Evolutionary conservation across 1,140 invertebrate genomes (phyloP).

Genomic region (Monomorium pharaonis): DNA sequence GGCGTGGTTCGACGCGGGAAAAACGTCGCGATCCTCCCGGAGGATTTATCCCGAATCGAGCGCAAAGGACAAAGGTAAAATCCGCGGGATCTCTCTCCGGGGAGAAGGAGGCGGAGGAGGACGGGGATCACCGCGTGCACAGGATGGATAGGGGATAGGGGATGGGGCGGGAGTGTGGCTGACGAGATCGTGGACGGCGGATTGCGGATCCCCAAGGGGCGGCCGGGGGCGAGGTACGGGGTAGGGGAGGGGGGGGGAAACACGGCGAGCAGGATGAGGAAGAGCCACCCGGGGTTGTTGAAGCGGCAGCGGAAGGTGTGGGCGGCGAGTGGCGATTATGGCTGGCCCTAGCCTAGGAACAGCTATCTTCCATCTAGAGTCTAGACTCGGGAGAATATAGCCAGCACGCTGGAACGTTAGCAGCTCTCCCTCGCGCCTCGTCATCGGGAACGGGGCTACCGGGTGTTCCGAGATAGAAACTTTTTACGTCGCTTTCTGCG

Average conservation of each 20-base stretch:
- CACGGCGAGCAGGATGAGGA: background rate
- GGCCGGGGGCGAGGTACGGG: background rate
- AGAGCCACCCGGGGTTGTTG: background rate
- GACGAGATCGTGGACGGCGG: conserved; percentile 69
- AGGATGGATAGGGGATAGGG: background rate
- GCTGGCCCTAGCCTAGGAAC: conserved; percentile 75
- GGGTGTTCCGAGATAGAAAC: background rate
- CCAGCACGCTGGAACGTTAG: conserved; percentile 15
- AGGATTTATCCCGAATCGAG: conserved; percentile 59
- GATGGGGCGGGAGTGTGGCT: conserved; percentile 20
- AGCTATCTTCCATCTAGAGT: conserved; percentile 74
- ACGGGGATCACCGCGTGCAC: conserved; percentile 1
- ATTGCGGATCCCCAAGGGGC: conserved; percentile 66
- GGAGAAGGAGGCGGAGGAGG: conserved; percentile 20
- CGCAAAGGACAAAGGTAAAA: conserved; percentile 69
- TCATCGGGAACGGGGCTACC: conserved; percentile 1
- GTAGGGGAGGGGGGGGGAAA: background rate
- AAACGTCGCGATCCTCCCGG: conserved; percentile 51
- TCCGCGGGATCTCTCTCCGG: conserved; percentile 64
- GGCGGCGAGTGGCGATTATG: conserved; percentile 79
- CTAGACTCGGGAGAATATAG: conserved; percentile 61
- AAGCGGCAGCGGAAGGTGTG: conserved; percentile 17
- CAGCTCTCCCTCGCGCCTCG: conserved; percentile 43
- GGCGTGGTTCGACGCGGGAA: background rate
- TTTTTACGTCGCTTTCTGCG: background rate